phyloP scores from a whole-genome alignment of 1,140 invertebrate species.

The Proales similis region DNA sequence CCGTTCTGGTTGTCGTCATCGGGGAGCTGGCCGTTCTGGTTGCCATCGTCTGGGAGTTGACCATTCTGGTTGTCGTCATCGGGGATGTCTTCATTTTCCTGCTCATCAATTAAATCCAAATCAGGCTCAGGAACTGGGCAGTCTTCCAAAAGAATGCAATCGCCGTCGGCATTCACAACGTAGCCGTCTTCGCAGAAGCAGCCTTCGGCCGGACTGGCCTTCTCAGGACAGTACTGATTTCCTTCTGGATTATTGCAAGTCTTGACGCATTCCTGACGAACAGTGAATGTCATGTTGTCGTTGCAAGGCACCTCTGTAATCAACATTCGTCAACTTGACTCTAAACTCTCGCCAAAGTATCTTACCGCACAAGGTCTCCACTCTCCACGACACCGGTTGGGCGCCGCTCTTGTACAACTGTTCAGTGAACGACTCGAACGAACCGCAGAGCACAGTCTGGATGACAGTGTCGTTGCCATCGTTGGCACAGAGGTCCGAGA shows the following conservation, averaged over 20 bases:
- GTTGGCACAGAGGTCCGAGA: constrained; percentile 20
- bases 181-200: constrained; percentile 13
- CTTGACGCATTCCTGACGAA: constrained; percentile 6
- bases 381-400: constrained; percentile 16
- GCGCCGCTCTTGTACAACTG: not conserved
- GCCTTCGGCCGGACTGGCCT: constrained; percentile 6
- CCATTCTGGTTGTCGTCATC: too few relatives aligned
- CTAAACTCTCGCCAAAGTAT: not conserved
- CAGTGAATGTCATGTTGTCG: constrained; percentile 5
- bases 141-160: not conserved
- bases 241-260: not conserved
- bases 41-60: too few relatives aligned
- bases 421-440: constrained; percentile 8
- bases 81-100: too few relatives aligned
- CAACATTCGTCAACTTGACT: not conserved
- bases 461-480: not conserved
- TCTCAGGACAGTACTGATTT: constrained; percentile 8
- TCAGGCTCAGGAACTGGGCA: too few relatives aligned
- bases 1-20: too few relatives aligned
- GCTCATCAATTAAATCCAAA: too few relatives aligned
- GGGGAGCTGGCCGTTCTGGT: too few relatives aligned
- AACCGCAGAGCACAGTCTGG: constrained; percentile 2
- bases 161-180: constrained; percentile 2
- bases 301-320: not conserved
- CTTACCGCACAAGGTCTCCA: not conserved